Evolutionary conservation across 2,113 vertebrate species (phyloP), one percentile per base, ranked within the genome.

Genomic region (Toxotes jaculatrix): DNA sequence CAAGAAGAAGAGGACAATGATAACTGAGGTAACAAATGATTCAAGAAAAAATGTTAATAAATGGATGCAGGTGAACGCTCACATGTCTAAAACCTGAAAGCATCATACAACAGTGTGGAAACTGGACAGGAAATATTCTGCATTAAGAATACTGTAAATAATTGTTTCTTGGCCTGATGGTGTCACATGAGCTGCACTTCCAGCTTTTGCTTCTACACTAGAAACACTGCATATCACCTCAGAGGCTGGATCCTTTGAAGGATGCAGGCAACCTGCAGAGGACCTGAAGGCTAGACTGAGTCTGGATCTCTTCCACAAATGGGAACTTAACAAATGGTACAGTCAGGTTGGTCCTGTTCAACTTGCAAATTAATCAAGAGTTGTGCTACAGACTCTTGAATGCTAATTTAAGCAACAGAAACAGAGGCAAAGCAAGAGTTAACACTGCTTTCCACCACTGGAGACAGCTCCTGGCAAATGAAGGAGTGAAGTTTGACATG

Each of bases 1-100:
- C 38, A 87, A 91, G 4, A 83, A 83, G n/a, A 91, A 62, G 45
- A 1, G 45, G 19, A 79, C 11, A 65, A 51, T 27, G 27, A 27
- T 36, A n/a, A 65, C 31, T 53, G 47, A 38, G 8, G 7, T 13
- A 8, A 19, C 4, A 40, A 45, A 40, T 4, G 19, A 36, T 10
- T 34, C n/a, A 32, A 23, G 3, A 34, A 14, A 14, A 69, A 49
- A 31, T 32, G 10, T 43, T 27, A 27, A 43, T 3, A 11, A 43
- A 43, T 13, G 2, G 0, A 23, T 62, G 9, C 34, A 53, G 45
- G 12, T 53, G 32, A 10, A 53, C 4, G 0, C 47, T 47, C 12
- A 43, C 42, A 62, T 17, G 27, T 31, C 49, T 60, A 13, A 45
- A 59, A 66, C 43, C 42, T 61, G 17, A 75, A 43, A 40, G 16